Conservation (phyloP, 2,888 invertebrate species). For the Zygaena filipendulae region DNA sequence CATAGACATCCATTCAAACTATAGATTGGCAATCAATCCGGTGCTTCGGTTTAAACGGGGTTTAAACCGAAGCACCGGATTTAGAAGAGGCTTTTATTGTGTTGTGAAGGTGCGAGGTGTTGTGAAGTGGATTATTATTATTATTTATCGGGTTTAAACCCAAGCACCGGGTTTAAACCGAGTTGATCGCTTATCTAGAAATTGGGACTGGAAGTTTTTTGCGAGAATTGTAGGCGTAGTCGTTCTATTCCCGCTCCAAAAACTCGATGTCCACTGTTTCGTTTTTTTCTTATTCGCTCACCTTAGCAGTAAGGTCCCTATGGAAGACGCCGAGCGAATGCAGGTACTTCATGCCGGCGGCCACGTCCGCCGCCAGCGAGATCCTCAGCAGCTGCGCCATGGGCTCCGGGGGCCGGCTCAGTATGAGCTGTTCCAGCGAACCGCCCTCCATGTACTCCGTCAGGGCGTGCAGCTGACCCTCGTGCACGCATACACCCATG, state of each 20-base stretch:
- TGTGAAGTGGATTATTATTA: too few relatives aligned
- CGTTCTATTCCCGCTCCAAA: too few relatives aligned
- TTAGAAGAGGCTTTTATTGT: not conserved
- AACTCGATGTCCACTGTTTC: not conserved
- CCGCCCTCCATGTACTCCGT: conserved; percentile 97
- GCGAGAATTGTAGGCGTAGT: too few relatives aligned
- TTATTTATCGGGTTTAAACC: too few relatives aligned
- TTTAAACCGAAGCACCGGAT: too few relatives aligned
- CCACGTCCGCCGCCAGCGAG: conserved; percentile 87
- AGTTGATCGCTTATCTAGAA: too few relatives aligned
- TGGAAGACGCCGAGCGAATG: conserved; percentile 95
- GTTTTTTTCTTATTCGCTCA: conserved; percentile 34
- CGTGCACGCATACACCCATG: conserved; percentile 96
- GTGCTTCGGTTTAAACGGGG: too few relatives aligned
- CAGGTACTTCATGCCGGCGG: conserved; percentile 92
- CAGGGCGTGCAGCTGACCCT: conserved; percentile 94
- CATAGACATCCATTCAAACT: too few relatives aligned
- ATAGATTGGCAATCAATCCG: too few relatives aligned
- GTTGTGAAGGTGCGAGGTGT: too few relatives aligned
- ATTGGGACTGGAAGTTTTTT: too few relatives aligned
- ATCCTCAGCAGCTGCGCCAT: conserved; percentile 85
- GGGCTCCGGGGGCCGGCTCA: conserved; percentile 74
- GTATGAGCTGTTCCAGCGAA: conserved; percentile 90
- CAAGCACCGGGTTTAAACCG: too few relatives aligned
- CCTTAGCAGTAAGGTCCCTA: conserved; percentile 95